Evolutionary conservation across 2,113 vertebrate genomes (phyloP).

Genomic region (Dicentrarchus labrax): DNA sequence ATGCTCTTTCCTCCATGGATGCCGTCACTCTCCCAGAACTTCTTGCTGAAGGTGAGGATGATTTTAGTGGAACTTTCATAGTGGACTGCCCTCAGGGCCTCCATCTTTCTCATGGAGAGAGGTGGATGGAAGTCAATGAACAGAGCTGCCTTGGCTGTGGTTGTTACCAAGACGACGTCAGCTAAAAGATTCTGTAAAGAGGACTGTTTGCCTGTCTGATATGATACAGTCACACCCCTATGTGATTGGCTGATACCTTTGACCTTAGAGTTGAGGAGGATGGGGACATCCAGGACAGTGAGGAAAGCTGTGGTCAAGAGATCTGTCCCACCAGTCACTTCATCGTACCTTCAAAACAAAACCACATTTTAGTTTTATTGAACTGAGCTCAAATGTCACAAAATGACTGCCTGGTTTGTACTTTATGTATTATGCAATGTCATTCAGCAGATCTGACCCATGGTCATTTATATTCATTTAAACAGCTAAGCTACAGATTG

Average conservation of each 20-base stretch:
- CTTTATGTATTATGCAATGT: no score
- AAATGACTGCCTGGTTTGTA: neutral
- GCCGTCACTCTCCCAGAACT: slow-evolving; percentile 84
- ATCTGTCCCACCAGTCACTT: slow-evolving; percentile 76
- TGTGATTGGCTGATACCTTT: slow-evolving; percentile 38
- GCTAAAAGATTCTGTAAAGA: neutral
- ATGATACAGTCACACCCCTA: slow-evolving; percentile 11
- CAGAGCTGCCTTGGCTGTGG: slow-evolving; percentile 82
- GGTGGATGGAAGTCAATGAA: slow-evolving; percentile 80
- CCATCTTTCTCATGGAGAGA: slow-evolving; percentile 72
- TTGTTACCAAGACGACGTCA: slow-evolving; percentile 77
- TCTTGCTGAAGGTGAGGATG: slow-evolving; percentile 78
- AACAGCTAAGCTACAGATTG: no score
- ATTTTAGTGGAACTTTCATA: slow-evolving; percentile 84
- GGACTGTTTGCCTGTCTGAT: neutral
- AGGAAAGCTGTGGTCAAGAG: slow-evolving; percentile 65
- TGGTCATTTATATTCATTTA: neutral
- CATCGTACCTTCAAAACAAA: slow-evolving; percentile 72
- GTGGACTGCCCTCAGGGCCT: slow-evolving; percentile 80
- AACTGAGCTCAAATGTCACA: neutral
- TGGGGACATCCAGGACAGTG: slow-evolving; percentile 44
- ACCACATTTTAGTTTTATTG: neutral
- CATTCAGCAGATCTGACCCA: neutral
- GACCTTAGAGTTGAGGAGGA: slow-evolving; percentile 66
- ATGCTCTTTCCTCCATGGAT: slow-evolving; percentile 70